A percentile compares a stretch with the other conserved stretches of the same genome.
phyloP scores from a whole-genome alignment of 2,888 invertebrate genomes.

The Tridacna gigas region DNA sequence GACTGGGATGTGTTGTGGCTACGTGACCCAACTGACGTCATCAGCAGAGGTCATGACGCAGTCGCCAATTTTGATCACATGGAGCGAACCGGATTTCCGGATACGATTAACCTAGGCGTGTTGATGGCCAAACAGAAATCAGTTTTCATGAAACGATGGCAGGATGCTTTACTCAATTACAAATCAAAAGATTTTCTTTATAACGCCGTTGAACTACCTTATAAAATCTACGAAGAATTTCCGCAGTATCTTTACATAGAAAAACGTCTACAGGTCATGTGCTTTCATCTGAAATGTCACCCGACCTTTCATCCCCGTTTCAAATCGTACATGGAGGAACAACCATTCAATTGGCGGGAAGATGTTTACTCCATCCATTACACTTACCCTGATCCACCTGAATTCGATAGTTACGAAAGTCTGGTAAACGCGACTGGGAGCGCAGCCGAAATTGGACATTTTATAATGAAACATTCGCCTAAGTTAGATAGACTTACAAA shows the following conservation, averaged over 20 bases:
- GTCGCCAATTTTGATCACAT: slow-evolving; percentile 81
- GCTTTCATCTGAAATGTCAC: slow-evolving; percentile 80
- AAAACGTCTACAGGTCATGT: slow-evolving; percentile 80
- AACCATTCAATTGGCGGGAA: slow-evolving; percentile 79
- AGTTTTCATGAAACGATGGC: slow-evolving; percentile 71
- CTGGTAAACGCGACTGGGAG: slow-evolving; percentile 67
- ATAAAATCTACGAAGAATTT: slow-evolving; percentile 77
- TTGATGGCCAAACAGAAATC: slow-evolving; percentile 77
- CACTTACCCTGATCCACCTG: slow-evolving; percentile 81
- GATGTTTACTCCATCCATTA: slow-evolving; percentile 82
- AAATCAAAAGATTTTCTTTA: slow-evolving; percentile 69
- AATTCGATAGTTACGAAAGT: slow-evolving; percentile 67
- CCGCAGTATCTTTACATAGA: slow-evolving; percentile 79
- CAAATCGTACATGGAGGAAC: slow-evolving; percentile 71
- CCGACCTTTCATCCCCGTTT: slow-evolving; percentile 78
- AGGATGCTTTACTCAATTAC: slow-evolving; percentile 69
- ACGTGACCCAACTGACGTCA: slow-evolving; percentile 70
- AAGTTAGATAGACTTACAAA: slow-evolving; percentile 28
- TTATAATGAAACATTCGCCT: slow-evolving; percentile 69
- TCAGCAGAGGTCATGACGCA: slow-evolving; percentile 74
- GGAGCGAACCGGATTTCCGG: slow-evolving; percentile 69
- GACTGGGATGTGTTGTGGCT: slow-evolving; percentile 83
- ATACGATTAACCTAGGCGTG: slow-evolving; percentile 77
- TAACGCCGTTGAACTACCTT: slow-evolving; percentile 74
- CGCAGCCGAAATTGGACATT: slow-evolving; percentile 79